Evolutionary conservation across 2,888 invertebrate genomes (phyloP).

Genomic region (Tenthredo distinguenda): DNA sequence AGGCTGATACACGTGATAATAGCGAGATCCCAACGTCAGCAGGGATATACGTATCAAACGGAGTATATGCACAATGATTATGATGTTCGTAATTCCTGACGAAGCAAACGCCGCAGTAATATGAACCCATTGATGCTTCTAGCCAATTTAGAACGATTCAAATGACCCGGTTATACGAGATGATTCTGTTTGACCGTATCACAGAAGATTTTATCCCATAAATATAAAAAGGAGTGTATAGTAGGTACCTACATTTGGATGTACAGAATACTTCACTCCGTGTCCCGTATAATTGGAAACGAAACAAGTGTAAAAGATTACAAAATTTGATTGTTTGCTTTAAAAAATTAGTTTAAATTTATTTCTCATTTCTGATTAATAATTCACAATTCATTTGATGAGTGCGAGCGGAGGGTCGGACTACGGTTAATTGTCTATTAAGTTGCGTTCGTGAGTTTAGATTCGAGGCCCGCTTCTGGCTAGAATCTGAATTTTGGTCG

Average conservation of each 20-base stretch:
- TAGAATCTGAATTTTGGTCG: conserved; percentile 19
- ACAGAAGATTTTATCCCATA: not conserved
- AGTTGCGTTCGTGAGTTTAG: conserved; percentile 18
- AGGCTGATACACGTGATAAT: not conserved
- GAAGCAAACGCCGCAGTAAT: not conserved
- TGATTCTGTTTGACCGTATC: not conserved
- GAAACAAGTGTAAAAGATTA: not conserved
- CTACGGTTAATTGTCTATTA: conserved; percentile 29
- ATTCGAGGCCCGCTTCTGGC: not conserved
- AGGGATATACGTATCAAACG: conserved; percentile 27
- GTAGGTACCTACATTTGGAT: not conserved
- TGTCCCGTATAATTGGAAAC: not conserved
- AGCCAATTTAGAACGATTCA: conserved; percentile 14
- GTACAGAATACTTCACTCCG: not conserved
- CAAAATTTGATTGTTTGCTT: not conserved
- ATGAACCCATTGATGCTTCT: not conserved
- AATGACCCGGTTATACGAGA: conserved; percentile 6
- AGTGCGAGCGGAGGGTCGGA: not conserved
- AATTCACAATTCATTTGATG: not conserved
- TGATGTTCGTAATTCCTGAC: not conserved
- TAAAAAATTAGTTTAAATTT: not conserved
- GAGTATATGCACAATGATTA: conserved; percentile 19
- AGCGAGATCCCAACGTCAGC: not conserved
- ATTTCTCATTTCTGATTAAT: not conserved
- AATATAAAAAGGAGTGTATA: not conserved